Evolutionary conservation across 2,888 invertebrate species (phyloP).

Genomic region (Rhingia campestris): DNA sequence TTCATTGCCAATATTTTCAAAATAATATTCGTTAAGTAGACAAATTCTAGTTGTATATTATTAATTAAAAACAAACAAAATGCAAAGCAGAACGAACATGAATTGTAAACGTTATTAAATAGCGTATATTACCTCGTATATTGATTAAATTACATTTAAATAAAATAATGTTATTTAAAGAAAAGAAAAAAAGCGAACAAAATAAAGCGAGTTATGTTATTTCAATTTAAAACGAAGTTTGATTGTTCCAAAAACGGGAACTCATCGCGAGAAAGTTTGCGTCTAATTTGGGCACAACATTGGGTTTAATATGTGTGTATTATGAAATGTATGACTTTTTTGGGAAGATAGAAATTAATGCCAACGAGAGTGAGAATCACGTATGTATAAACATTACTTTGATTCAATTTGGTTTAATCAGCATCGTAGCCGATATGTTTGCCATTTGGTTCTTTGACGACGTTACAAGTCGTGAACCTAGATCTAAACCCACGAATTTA

Average conservation of each 20-base stretch:
- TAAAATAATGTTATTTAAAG: constrained; percentile 63
- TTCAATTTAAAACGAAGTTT: constrained; percentile 3
- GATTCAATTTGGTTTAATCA: no score
- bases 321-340: no score
- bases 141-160: constrained; percentile 59
- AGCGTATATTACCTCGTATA: constrained; percentile 73
- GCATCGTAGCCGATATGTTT: no score
- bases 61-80: constrained; percentile 33
- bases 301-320: no score
- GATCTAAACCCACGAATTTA: no score
- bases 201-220: constrained; percentile 60
- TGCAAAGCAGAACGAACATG: constrained; percentile 34
- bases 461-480: no score
- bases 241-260: neutral
- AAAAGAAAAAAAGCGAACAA: constrained; percentile 24
- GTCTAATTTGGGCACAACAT: no score
- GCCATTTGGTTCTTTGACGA: no score
- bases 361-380: no score
- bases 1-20: constrained; percentile 65
- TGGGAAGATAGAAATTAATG: no score
- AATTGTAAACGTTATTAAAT: constrained; percentile 61
- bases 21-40: constrained; percentile 70
- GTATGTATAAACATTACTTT: no score
- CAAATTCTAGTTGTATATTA: constrained; percentile 56
- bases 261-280: no score